Base-by-base conservation (phyloP, 2,888 invertebrate species). In the Troides aeacus region DNA sequence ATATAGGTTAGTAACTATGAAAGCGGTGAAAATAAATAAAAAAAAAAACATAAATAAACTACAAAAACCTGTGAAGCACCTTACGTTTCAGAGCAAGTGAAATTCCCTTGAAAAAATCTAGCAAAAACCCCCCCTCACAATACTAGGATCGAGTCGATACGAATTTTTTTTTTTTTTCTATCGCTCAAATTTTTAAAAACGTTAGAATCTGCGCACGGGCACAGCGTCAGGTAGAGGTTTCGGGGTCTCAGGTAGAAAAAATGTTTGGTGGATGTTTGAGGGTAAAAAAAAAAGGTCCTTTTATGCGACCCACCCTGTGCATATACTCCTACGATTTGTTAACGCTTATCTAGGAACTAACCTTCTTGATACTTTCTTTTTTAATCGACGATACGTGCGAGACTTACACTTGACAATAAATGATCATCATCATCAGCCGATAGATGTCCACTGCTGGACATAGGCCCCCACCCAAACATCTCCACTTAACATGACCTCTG, bases 231-330 rank as follows among this genome's bases (percentile, higher is more conserved):
- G 91, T 91, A 92, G 86, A 83, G 77, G 77, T 80, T 85, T 82
- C 78, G 79, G 88, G 90, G 88, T 89, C 83, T 89, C 92, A 92
- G 92, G 92, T 92, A 92, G 90, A 91, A 92, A 91, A 91, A 92
- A 92, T 84, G 78, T 85, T 79, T 84, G 76, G 84, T 84, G 81
- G 84, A 85, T 85, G 84, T 81, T 80, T 39, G 39, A 10, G 39
- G 39, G 39, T 72, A 73, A 83, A 87, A 92, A 89, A 89, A 88
- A 92, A 90, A 88, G 85, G 87, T 78, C 79, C 81, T 84, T 85
- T 87, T 89, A 86, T 89, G 89, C 88, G 88, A 90, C 84, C 88
- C 88, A 89, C 91, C 90, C 90, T 82, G 79, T 77, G 79, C 75
- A 78, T 76, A 71, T 81, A 84, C 89, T 88, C 89, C 90, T 83